These are phyloP conservation scores for Fissipunctia ypsillon DNA, from an alignment of 2,888 invertebrate species.

Conservation along the genomic window DNA sequence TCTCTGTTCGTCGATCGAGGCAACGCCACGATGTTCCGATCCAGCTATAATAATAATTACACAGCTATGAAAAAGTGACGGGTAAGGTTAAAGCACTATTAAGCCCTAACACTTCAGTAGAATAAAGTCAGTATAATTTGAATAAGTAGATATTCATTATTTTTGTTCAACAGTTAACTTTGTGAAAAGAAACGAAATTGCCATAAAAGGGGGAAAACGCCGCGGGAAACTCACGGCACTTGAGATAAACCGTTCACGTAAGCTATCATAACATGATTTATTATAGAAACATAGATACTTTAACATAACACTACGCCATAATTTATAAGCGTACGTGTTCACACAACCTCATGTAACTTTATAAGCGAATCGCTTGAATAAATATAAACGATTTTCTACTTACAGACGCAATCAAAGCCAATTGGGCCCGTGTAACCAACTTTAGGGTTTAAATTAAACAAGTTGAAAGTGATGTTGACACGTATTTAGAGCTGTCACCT, in stretches of 20 bases:
- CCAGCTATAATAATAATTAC: constrained; percentile 81
- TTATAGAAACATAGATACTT: constrained; percentile 35
- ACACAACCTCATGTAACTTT: constrained; percentile 47
- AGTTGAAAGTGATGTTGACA: constrained; percentile 69
- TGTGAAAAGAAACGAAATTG: constrained; percentile 13
- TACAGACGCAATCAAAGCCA: constrained; percentile 64
- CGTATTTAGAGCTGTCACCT: constrained; percentile 66
- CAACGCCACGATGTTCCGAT: constrained; percentile 90
- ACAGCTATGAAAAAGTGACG: neutral
- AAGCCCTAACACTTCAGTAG: constrained; percentile 7
- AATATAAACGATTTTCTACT: constrained; percentile 67
- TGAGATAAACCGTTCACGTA: constrained; percentile 50
- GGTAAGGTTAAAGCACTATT: neutral
- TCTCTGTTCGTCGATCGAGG: constrained; percentile 91
- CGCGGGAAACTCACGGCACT: constrained; percentile 30
- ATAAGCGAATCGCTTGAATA: constrained; percentile 54
- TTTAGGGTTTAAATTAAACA: constrained; percentile 68
- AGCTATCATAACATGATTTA: constrained; percentile 47
- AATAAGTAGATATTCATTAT: constrained; percentile 29
- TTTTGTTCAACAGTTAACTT: constrained; percentile 22
- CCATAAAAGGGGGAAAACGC: constrained; percentile 22
- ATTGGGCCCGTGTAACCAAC: constrained; percentile 57
- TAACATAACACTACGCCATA: constrained; percentile 33
- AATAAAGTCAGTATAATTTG: constrained; percentile 11
- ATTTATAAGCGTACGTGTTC: constrained; percentile 36